Conservation (phyloP, 2,113 vertebrate species). For the Meleagris gallopavo region DNA sequence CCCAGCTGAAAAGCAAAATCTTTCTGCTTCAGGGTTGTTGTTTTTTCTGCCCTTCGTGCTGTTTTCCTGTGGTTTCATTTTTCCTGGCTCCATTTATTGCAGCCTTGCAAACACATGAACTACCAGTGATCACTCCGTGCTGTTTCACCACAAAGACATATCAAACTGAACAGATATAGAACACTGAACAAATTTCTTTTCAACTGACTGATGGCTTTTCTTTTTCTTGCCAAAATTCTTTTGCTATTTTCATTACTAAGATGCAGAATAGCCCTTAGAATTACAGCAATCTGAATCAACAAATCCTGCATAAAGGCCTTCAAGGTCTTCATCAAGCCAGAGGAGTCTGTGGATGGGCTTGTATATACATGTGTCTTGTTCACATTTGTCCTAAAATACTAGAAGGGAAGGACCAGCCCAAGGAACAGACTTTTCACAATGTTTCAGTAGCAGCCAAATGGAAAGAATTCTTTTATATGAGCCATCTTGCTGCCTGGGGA, state of each 20-base stretch:
- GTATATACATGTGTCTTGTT: background rate
- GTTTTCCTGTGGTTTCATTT: background rate
- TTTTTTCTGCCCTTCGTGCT: background rate
- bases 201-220: background rate
- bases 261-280: background rate
- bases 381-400: background rate
- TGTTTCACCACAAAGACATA: background rate
- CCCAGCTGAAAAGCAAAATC: background rate
- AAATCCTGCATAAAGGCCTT: background rate
- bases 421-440: background rate
- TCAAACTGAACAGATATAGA: background rate
- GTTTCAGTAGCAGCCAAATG: background rate
- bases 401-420: background rate
- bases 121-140: background rate
- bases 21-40: background rate
- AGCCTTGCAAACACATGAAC: background rate
- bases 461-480: background rate
- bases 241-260: background rate
- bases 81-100: background rate
- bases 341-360: background rate
- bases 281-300: background rate
- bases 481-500: background rate
- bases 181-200: background rate
- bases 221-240: background rate
- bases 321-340: background rate